These are phyloP conservation scores for Microcaecilia unicolor DNA, from an alignment of 2,797 vertebrate species.

Conservation along the genomic window DNA sequence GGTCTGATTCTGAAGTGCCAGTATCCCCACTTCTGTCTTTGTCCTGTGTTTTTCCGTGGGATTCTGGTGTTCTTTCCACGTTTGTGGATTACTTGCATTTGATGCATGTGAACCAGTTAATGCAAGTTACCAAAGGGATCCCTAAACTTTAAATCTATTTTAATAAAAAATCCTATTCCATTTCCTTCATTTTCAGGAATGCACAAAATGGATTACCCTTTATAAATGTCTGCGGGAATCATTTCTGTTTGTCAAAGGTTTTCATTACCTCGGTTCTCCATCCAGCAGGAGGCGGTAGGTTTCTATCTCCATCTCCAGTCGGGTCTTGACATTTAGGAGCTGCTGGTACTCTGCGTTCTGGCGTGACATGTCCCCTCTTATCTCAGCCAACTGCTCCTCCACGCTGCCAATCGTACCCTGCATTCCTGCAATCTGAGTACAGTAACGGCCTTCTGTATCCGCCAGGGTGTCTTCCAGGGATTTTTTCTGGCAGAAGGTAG, in stretches of 20 bases:
- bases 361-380: conserved; percentile 46
- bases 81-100: no score
- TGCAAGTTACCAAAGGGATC: no score
- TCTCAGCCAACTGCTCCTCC: conserved; percentile 55
- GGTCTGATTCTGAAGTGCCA: no score
- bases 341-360: conserved; percentile 43
- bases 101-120: no score
- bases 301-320: conserved; percentile 57
- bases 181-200: no score
- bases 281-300: conserved; percentile 59
- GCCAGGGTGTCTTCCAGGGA: conserved; percentile 54
- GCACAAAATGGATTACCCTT: no score
- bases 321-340: conserved; percentile 57
- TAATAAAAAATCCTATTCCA: no score
- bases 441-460: conserved; percentile 52
- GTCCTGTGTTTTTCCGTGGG: no score
- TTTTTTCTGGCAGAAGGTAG: conserved; percentile 43
- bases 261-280: conserved; percentile 34
- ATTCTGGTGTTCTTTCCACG: no score
- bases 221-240: no score
- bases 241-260: not conserved
- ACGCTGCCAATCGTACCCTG: conserved; percentile 44
- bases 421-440: conserved; percentile 42
- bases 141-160: no score
- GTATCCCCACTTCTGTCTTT: no score